Evolutionary conservation across 2,888 invertebrate species (phyloP).

Genomic region (Stenoptilia bipunctidactyla): DNA sequence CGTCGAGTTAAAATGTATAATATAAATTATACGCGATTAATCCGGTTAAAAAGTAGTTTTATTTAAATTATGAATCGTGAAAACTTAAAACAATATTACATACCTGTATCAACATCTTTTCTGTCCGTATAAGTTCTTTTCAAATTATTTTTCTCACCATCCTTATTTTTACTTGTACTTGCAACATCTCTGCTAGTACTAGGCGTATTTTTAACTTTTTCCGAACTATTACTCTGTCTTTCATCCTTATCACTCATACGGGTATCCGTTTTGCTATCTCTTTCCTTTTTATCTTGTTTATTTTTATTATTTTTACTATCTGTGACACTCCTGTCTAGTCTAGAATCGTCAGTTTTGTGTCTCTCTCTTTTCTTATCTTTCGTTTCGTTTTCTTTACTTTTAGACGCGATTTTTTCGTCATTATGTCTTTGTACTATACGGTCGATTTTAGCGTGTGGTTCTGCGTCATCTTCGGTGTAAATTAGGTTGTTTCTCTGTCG

Average conservation of each 20-base stretch:
- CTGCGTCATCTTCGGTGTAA: slow-evolving; percentile 53
- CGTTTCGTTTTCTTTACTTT: slow-evolving; percentile 6
- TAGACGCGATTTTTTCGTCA: slow-evolving; percentile 21
- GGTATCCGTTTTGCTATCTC: not conserved
- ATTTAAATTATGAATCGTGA: no score
- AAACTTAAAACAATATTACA: no score
- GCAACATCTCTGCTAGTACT: not conserved
- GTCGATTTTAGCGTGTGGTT: slow-evolving; percentile 51
- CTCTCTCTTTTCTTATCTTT: slow-evolving; percentile 3
- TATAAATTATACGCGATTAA: no score
- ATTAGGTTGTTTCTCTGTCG: slow-evolving; percentile 49
- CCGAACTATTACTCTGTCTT: not conserved
- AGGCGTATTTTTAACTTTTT: not conserved
- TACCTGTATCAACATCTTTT: not conserved
- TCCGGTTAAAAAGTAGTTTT: no score
- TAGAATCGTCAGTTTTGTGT: slow-evolving; percentile 1
- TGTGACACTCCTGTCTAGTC: slow-evolving; percentile 3
- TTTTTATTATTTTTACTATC: not conserved
- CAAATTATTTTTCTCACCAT: slow-evolving; percentile 3
- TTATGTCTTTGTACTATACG: slow-evolving; percentile 40
- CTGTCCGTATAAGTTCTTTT: not conserved
- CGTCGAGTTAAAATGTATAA: no score
- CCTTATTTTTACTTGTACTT: not conserved
- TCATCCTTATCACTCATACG: no score
- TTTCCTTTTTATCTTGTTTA: slow-evolving; percentile 2